These are phyloP conservation scores for Sylvicola fuscatus DNA, from an alignment of 2,888 invertebrate species.

Conservation along the genomic window DNA sequence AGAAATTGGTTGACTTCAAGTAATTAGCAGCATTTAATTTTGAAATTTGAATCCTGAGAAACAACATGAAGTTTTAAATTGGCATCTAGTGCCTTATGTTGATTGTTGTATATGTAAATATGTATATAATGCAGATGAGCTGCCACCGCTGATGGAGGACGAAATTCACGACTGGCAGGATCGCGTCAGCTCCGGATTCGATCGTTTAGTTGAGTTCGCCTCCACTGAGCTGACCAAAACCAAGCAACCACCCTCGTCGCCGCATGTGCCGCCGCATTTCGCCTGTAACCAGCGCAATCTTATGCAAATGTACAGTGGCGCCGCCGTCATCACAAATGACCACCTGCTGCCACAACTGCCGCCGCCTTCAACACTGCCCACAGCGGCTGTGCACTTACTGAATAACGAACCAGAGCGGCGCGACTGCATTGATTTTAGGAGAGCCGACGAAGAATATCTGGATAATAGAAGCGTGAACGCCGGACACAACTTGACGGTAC, in stretches of 20 bases:
- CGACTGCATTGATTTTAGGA: no score
- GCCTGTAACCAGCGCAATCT: constrained; percentile 55
- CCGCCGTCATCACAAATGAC: constrained; percentile 24
- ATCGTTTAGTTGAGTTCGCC: constrained; percentile 80
- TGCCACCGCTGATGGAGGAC: constrained; percentile 32
- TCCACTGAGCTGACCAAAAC: constrained; percentile 79
- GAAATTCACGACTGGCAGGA: constrained; percentile 75
- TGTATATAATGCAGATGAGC: constrained; percentile 19
- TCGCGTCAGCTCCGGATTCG: constrained; percentile 82
- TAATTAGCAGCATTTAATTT: no score
- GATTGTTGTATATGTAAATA: no score
- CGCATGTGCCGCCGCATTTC: constrained; percentile 26
- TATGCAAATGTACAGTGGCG: constrained; percentile 25
- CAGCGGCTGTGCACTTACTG: constrained; percentile 22
- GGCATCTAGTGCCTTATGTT: no score
- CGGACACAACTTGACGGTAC: no score
- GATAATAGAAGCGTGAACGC: no score
- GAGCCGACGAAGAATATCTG: no score
- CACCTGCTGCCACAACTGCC: background rate
- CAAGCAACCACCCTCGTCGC: no score
- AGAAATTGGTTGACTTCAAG: no score
- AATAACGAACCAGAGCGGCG: no score
- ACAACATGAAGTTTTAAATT: no score
- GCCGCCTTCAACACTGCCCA: constrained; percentile 16
- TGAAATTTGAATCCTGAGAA: no score